Conservation (phyloP, 1,140 invertebrate genomes). For the Maconellicoccus hirsutus region DNA sequence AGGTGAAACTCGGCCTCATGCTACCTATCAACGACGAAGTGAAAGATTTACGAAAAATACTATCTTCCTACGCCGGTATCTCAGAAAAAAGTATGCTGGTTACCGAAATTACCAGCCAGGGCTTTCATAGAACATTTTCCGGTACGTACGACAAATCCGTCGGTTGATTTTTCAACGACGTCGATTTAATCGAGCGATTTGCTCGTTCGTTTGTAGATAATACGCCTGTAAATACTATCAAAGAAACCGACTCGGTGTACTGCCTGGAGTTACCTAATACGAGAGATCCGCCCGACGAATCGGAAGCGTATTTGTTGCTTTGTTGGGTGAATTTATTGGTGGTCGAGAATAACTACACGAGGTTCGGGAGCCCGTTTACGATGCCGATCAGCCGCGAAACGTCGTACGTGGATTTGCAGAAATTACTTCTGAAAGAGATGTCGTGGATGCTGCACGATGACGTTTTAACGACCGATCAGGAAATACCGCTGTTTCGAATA, state of each 20-base stretch:
- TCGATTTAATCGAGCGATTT: no score
- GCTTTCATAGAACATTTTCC: constrained; percentile 45
- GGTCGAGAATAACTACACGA: constrained; percentile 42
- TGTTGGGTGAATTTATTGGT: constrained; percentile 70
- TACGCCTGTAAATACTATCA: constrained; percentile 53
- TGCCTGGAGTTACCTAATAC: constrained; percentile 57
- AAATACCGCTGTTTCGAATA: constrained; percentile 54
- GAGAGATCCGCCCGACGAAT: constrained; percentile 37
- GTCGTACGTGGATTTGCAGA: constrained; percentile 77
- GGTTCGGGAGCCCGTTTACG: constrained; percentile 67
- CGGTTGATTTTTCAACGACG: no score
- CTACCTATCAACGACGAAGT: constrained; percentile 65
- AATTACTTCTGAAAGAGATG: constrained; percentile 79
- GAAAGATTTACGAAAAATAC: constrained; percentile 63
- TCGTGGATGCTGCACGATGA: constrained; percentile 57
- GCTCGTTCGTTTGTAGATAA: constrained; percentile 43
- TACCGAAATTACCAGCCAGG: constrained; percentile 68
- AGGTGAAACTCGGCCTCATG: constrained; percentile 66
- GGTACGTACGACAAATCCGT: constrained; percentile 28
- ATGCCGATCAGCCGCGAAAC: constrained; percentile 79
- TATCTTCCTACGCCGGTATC: constrained; percentile 71
- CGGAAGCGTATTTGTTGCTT: constrained; percentile 59
- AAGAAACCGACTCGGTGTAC: constrained; percentile 57
- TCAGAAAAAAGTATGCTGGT: constrained; percentile 68
- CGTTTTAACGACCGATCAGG: constrained; percentile 34